Base-by-base conservation (phyloP, 2,797 vertebrate species). In the Masticophis lateralis region DNA sequence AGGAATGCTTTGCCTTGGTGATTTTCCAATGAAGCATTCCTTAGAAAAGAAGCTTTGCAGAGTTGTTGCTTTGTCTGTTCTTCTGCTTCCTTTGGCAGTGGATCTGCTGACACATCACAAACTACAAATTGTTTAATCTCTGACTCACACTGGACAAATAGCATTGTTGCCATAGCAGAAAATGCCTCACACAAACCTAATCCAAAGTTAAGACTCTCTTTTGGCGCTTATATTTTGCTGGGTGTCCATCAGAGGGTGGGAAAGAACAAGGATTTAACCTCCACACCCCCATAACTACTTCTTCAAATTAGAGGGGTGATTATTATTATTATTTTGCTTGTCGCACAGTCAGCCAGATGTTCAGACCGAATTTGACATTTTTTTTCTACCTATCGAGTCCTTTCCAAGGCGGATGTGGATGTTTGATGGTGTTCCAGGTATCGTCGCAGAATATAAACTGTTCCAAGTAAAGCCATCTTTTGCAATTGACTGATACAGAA, bases 121-220 rank as follows among this genome's bases (percentile, higher is more conserved):
- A 74, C n/a, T 74, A 74, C 66, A 74, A 74, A 74, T 32, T 37
- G 88, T 94, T 91, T 74, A 37, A 93, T 95, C 93, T 27, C 86
- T 27, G 25, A 87, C 86, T 37, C 27, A 74, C 66, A 37, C 5
- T 37, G 66, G n/a, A 32, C 66, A 74, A 74, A 74, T 32, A 37
- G 66, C 66, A 37, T 74, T 32, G 66, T 74, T 74, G n/a, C n/a
- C n/a, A 32, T 74, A 74, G 66, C 14, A 37, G 66, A 74, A 74
- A 74, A n/a, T 32, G n/a, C 14, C 66, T 74, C 66, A 37, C 14
- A 74, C 66, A 32, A 74, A 74, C n/a, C n/a, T 74, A 32, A 32
- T 37, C 66, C 66, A 37, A 69, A 69, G 2, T 69, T 69, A 32
- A 69, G n/a, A 0, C 14, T 74, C 14, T 74, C n/a, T 8, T 74